Conservation (phyloP, 2,888 invertebrate species). For the Archaeoteleia sp. region DNA sequence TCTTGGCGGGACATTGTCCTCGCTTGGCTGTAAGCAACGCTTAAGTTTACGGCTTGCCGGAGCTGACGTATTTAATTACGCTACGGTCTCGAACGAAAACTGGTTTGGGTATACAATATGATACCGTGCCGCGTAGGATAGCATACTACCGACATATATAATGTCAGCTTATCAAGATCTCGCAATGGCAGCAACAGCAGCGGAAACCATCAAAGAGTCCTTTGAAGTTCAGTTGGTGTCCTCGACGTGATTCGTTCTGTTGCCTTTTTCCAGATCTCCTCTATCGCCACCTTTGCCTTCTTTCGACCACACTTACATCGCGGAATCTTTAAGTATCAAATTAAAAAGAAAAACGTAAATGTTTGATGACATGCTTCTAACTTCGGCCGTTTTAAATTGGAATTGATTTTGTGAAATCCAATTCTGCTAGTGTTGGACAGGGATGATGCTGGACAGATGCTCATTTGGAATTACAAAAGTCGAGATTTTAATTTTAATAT, state of each 20-base stretch:
- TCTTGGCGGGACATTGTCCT: conserved; percentile 39
- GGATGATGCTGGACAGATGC: too few relatives aligned
- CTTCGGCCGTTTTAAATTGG: too few relatives aligned
- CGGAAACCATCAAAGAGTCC: conserved; percentile 73
- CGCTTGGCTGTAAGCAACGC: conserved; percentile 22
- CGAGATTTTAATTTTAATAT: too few relatives aligned
- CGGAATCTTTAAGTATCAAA: too few relatives aligned
- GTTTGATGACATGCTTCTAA: too few relatives aligned
- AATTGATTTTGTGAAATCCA: too few relatives aligned
- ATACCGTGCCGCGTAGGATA: conserved; percentile 56
- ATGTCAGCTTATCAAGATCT: conserved; percentile 72
- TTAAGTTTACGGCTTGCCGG: conserved; percentile 56
- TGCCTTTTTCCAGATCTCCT: conserved; percentile 37
- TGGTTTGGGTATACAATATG: conserved; percentile 66
- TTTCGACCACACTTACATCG: conserved; percentile 7
- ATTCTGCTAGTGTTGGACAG: too few relatives aligned
- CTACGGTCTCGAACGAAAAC: conserved; percentile 62
- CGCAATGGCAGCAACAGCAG: conserved; percentile 69
- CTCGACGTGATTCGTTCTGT: conserved; percentile 60
- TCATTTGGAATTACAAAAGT: too few relatives aligned
- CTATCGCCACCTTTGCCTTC: conserved; percentile 24
- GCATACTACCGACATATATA: conserved; percentile 68
- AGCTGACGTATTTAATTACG: conserved; percentile 68
- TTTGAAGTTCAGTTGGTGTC: conserved; percentile 72
- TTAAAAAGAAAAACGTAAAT: too few relatives aligned